Evolutionary conservation across 1,140 invertebrate species (phyloP), one percentile per base, ranked within the genome.

Genomic region (Drosophila burlai): DNA sequence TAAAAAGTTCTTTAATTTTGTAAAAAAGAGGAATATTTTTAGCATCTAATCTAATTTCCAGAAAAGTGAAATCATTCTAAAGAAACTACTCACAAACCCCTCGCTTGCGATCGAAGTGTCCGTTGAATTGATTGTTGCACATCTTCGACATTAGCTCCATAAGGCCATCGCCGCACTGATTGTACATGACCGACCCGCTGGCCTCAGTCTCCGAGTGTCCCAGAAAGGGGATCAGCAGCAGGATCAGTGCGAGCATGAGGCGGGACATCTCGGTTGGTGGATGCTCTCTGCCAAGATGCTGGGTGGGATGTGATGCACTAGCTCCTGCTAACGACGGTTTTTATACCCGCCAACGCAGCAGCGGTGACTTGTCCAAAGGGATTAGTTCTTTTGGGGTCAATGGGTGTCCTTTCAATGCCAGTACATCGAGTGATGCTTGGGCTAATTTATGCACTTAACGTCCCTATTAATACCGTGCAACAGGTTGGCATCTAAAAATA

Each of bases 321-420:
- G 2, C 54, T 57, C 15, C 21, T n/a, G 54, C 36, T 57, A 9
- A n/a, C 21, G 11, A 3, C 21, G 13, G 15, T 7, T 57, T 57
- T 57, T 40, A 57, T 57, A 57, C 4, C 54, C 15, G 2, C 6
- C 36, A 40, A 3, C 21, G 5, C 9, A 40, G 36, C n/a, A 52
- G 29, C 16, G 21, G 15, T 11, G 34, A 40, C 52, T 57, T 57
- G 36, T 42, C 54, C 5, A 16, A 57, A 6, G 2, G 36, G 15
- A 26, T 57, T 57, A 57, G 15, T n/a, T 2, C 54, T 40, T 57
- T 40, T 57, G 21, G 54, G 36, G 54, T 57, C 54, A 21, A 40
- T 26, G 36, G 36, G 36, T 57, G 36, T 57, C 54, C 54, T 40
- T 57, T 40, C 38, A 57, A 57, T 57, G 54, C 21, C 54, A 55